Evolutionary conservation across 2,797 vertebrate species (phyloP), one percentile per base, ranked within the genome.

Genomic region (Sebastes vulpes): DNA sequence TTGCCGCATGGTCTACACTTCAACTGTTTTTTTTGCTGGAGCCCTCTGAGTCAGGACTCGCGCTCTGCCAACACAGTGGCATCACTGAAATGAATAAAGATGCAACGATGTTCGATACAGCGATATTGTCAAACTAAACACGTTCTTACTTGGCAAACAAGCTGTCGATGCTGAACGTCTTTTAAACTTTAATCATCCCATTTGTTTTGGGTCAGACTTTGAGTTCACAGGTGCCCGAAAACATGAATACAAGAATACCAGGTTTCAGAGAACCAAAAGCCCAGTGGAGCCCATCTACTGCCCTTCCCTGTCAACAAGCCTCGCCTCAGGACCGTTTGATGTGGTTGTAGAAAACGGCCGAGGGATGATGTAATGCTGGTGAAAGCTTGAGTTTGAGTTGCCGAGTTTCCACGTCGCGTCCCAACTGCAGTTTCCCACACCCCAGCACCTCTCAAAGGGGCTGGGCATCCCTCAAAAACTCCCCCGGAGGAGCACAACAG

Each of bases 351-450:
- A 89, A 92, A 85, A 91, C 77, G 82, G 64, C 84, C 84, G 63
- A 63, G 65, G 57, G 67, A 94, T 95, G 94, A 95, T 92, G 95
- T 93, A 94, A 95, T 86, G 85, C 83, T 85, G 85, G 77, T 82
- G 82, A 93, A 94, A 95, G 83, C 83, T 46, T 29, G 77, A 87
- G 61, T 83, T 77, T 90, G 75, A 89, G 76, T 77, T 87, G 71
- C 57, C 21, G 84, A 85, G 85, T 91, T 92, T 93, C 91, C 92
- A 87, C 56, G 61, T 72, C 9, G 72, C 0, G 58, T 89, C 91
- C 90, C 81, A 74, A 85, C 76, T 89, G 79, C 82, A 85, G 79
- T 91, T 88, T 90, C 89, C 89, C 91, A 92, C 92, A 91, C 81
- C 83, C 86, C 88, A 59, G 81, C 69, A 82, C 87, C 74, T 89